Evolutionary conservation across 2,888 invertebrate genomes (phyloP), one percentile per base, ranked within the genome.

Genomic region (Drymonia ruficornis): DNA sequence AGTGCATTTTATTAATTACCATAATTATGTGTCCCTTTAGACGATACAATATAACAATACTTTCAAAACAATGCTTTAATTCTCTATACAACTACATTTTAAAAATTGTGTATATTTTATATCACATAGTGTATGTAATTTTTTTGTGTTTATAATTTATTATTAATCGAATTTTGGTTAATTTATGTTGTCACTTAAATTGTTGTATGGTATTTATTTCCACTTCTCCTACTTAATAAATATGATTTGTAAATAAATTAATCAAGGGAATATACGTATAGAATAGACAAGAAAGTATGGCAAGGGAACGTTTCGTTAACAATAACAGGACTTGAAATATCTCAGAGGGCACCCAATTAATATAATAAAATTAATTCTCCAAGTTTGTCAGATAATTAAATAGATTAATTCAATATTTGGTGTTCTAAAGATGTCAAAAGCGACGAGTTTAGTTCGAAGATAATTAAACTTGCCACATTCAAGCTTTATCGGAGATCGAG

Each of bases 101-200:
- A 87, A 84, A 90, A 90, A 87, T 83, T 88, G 89, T 91, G 88
- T 91, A 90, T 89, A 90, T 79, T 72, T 51, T 77, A 77, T 91
- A 91, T 91, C 90, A 91, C 90, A 91, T 88, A 82, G 80, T 81
- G 79, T 85, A 84, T 83, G 80, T 81, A 55, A 49, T 48, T 52
- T 63, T 50, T 76, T 79, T 67, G 68, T 69, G 63, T 63, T 78
- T 74, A 70, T 71, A 70, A 61, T 67, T 62, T 61, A 55, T 47
- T 59, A 59, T 70, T 63, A 65, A 63, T 60, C 59, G 53, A 64
- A 66, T 68, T 56, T 70, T 63, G 57, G 49, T 63, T 63, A 62
- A 52, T 67, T 55, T 55, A 49, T 56, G 57, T 52, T 49, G 52
- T 56, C 49, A 13, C 3, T 65, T 64, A 61, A 42, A 53, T 66